Conservation (phyloP, 1,140 invertebrate species). For the Drosophila pandora region DNA sequence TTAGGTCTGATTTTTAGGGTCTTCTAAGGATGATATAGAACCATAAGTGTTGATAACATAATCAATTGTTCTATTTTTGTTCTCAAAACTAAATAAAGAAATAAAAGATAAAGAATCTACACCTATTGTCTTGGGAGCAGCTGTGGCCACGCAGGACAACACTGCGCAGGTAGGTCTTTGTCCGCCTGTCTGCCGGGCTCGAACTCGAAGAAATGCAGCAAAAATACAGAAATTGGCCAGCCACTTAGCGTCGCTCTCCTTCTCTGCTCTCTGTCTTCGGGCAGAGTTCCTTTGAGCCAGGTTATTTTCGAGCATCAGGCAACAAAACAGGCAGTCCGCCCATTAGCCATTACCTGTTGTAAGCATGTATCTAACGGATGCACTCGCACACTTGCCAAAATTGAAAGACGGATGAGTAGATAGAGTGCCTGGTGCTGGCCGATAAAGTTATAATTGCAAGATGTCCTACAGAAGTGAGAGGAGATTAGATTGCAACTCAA, state of each 20-base stretch:
- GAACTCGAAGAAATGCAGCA: conserved; percentile 51
- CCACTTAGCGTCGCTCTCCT: conserved; percentile 36
- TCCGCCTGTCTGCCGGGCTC: conserved; percentile 20
- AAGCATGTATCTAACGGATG: conserved; percentile 64
- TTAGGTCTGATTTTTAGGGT: neutral
- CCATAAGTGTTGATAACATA: too few relatives aligned
- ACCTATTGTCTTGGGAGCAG: conserved; percentile 7
- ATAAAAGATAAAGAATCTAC: neutral
- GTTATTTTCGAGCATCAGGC: conserved; percentile 63
- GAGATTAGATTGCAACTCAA: too few relatives aligned
- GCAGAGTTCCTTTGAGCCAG: conserved; percentile 23
- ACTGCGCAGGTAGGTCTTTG: conserved; percentile 48
- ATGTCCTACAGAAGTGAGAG: neutral
- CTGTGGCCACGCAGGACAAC: conserved; percentile 32
- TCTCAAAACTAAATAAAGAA: neutral
- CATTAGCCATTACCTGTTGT: conserved; percentile 73
- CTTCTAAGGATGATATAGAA: too few relatives aligned
- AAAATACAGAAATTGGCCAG: conserved; percentile 48
- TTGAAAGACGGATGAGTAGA: conserved; percentile 33
- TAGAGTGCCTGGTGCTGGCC: neutral
- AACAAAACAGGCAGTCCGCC: conserved; percentile 5
- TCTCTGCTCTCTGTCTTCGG: conserved; percentile 1
- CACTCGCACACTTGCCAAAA: conserved; percentile 29
- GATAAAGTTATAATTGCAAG: conserved; percentile 2
- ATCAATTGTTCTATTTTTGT: too few relatives aligned